Evolutionary conservation across 1,140 invertebrate species (phyloP).

Genomic region (Apis dorsata): DNA sequence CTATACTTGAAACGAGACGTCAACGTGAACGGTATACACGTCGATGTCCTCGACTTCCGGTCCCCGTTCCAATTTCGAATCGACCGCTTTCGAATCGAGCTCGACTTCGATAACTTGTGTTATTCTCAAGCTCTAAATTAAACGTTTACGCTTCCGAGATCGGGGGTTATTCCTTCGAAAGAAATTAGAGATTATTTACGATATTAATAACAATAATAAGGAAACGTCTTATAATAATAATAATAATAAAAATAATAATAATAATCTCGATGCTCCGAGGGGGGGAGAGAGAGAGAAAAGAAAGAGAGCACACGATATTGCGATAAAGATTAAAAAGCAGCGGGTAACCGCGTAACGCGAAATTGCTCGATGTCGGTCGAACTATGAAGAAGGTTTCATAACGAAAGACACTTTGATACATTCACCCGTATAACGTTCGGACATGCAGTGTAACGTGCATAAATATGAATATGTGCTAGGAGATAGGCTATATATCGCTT

Average conservation of each 20-base stretch:
- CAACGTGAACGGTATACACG: not conserved
- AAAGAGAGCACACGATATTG: not conserved
- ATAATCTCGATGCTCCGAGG: not conserved
- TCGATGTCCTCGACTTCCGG: conserved; percentile 16
- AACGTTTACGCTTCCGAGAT: not conserved
- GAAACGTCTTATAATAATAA: too few relatives aligned
- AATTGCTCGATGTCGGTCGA: conserved; percentile 1
- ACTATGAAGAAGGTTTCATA: conserved; percentile 8
- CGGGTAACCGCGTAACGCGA: not conserved
- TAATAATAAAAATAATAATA: too few relatives aligned
- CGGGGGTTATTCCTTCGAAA: too few relatives aligned
- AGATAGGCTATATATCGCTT: conserved; percentile 44
- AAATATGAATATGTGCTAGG: conserved; percentile 42
- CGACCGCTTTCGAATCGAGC: conserved; percentile 1
- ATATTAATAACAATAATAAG: not conserved
- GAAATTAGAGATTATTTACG: not conserved
- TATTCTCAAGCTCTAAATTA: not conserved
- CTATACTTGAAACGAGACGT: not conserved
- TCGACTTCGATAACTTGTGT: not conserved
- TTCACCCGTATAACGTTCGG: conserved; percentile 34
- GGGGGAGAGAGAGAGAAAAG: too few relatives aligned
- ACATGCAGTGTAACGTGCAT: conserved; percentile 12
- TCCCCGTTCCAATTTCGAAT: conserved; percentile 2
- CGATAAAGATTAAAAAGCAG: not conserved
- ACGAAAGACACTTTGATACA: conserved; percentile 37